phyloP scores from a whole-genome alignment of 2,797 vertebrate genomes.

The Cichlasoma orientale region DNA sequence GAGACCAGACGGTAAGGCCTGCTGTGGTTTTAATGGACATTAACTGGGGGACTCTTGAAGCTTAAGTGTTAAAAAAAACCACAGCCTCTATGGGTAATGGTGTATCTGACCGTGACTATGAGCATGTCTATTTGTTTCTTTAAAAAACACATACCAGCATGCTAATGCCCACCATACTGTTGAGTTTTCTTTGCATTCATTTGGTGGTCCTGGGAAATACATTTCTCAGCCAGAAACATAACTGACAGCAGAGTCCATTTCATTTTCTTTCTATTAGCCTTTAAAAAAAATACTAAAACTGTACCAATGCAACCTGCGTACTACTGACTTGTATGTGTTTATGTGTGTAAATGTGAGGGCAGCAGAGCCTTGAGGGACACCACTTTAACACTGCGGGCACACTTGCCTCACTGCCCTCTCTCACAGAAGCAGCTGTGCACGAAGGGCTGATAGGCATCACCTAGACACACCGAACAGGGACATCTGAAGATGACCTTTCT shows the following conservation, averaged over 20 bases:
- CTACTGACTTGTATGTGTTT: not conserved
- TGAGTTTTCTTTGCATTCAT: not conserved
- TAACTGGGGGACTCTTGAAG: constrained; percentile 58
- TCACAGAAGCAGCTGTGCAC: constrained; percentile 16
- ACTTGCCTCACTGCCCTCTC: constrained; percentile 1
- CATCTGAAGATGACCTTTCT: constrained; percentile 53
- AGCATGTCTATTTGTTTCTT: not conserved
- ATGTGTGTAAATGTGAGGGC: constrained; percentile 3
- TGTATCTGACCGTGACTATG: constrained; percentile 15
- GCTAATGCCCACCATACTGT: not conserved
- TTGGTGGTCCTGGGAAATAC: not conserved
- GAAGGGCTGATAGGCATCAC: constrained; percentile 54
- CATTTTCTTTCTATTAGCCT: not conserved
- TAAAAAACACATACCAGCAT: constrained; percentile 3
- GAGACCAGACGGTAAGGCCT: constrained; percentile 51
- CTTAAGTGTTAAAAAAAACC: constrained; percentile 70
- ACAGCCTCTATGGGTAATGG: constrained; percentile 25
- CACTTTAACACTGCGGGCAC: constrained; percentile 13
- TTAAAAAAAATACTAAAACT: not conserved
- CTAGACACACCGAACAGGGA: constrained; percentile 41
- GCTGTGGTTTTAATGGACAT: constrained; percentile 69
- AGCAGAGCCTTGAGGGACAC: not conserved
- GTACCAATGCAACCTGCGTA: not conserved
- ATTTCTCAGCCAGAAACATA: no score
- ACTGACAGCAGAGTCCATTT: not conserved